A percentile compares a stretch with the other conserved stretches of the same genome.
These are phyloP conservation scores for Platyscelio sp. DNA, from an alignment of 2,888 invertebrate species.

Conservation along the genomic window DNA sequence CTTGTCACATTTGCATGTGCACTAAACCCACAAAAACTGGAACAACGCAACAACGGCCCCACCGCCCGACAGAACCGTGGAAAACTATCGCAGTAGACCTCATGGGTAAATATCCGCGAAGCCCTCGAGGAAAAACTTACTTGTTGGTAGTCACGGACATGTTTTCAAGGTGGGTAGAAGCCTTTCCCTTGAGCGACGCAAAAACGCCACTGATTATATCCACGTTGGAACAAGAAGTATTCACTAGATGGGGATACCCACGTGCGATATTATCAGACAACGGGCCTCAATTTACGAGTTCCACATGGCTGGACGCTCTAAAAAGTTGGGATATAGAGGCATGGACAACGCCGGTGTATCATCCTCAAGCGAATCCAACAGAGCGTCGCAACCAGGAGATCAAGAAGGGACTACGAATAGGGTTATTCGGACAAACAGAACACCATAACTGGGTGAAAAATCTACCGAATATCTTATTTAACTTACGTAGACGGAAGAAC, in stretches of 20 bases:
- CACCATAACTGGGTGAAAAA: conserved; percentile 12
- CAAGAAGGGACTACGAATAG: neutral
- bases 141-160: conserved; percentile 72
- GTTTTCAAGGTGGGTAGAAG: conserved; percentile 74
- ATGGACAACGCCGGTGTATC: conserved; percentile 39
- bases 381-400: neutral
- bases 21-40: neutral
- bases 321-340: neutral
- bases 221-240: neutral
- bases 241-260: conserved; percentile 5
- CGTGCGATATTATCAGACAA: neutral
- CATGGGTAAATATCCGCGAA: conserved; percentile 24
- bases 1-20: neutral
- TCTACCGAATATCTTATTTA: neutral
- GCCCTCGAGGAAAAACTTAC: conserved; percentile 8
- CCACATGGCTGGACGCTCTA: neutral
- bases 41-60: neutral
- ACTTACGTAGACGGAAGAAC: neutral
- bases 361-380: conserved; percentile 2
- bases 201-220: neutral
- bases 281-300: conserved; percentile 4
- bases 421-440: neutral
- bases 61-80: neutral
- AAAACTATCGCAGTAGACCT: no score
- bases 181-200: conserved; percentile 10